Conservation (phyloP, 64 coral and sea anemone genomes). For the Hydrozoanthus tunicans region DNA sequence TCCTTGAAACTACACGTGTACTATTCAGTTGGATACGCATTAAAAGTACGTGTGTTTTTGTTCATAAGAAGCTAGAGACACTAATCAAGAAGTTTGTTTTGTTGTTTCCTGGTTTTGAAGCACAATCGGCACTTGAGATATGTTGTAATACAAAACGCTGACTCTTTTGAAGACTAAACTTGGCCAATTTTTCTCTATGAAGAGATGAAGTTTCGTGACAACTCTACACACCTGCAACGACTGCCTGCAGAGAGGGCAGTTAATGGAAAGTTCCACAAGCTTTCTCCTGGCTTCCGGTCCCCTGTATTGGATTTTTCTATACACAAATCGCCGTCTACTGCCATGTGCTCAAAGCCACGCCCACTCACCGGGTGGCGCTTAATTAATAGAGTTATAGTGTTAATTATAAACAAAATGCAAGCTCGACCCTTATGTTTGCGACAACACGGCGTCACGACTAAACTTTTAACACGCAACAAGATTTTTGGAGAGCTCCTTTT, state of each 20-base stretch:
- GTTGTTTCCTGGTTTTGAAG: neutral
- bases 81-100: too few species aligned
- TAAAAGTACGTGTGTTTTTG: too few species aligned
- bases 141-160: neutral
- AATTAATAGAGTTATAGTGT: neutral
- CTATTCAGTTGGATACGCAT: too few species aligned
- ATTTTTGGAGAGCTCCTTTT: too few species aligned
- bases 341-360: slow-evolving; percentile 4
- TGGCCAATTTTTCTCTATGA: neutral
- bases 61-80: too few species aligned
- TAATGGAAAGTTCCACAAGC: slow-evolving; percentile 1
- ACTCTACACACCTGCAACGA: neutral
- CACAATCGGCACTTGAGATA: neutral
- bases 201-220: neutral
- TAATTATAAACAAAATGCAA: neutral
- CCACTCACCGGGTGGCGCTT: neutral
- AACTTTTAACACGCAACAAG: too few species aligned
- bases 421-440: neutral
- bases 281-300: neutral
- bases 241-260: neutral
- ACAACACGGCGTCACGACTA: too few species aligned
- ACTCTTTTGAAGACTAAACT: too few species aligned
- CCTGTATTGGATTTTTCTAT: neutral
- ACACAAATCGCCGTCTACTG: neutral
- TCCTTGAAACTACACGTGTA: too few species aligned